Percentiles rank a stretch among this genome's conserved stretches.
phyloP scores from a whole-genome alignment of 2,797 vertebrate species.

The Notolabrus celidotus region DNA sequence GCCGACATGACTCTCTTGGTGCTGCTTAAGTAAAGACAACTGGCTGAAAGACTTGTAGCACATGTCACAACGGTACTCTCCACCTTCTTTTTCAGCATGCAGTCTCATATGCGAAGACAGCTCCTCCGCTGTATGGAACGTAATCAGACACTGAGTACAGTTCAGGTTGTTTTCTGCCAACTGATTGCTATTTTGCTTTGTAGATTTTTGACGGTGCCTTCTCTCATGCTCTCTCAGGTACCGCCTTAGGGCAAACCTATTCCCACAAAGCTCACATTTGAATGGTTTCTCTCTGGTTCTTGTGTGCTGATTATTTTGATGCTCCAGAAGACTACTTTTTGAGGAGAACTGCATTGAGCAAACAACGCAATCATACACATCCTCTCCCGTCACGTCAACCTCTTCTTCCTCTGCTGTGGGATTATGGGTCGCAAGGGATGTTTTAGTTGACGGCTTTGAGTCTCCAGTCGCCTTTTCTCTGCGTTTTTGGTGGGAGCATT shows the following conservation, averaged over 20 bases:
- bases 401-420: slow-evolving; percentile 77
- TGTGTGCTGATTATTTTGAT: slow-evolving; percentile 79
- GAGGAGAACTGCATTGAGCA: slow-evolving; percentile 82
- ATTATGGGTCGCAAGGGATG: slow-evolving; percentile 6
- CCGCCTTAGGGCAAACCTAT: slow-evolving; percentile 72
- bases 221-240: slow-evolving; percentile 79
- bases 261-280: slow-evolving; percentile 80
- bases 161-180: slow-evolving; percentile 29
- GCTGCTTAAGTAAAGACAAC: slow-evolving; percentile 74
- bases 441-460: slow-evolving; percentile 29
- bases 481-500: slow-evolving; percentile 61
- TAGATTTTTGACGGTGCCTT: slow-evolving; percentile 58
- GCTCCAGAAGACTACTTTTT: slow-evolving; percentile 78
- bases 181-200: slow-evolving; percentile 4
- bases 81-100: slow-evolving; percentile 72
- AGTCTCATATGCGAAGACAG: slow-evolving; percentile 76
- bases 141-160: slow-evolving; percentile 70
- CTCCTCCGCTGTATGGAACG: slow-evolving; percentile 63
- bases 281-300: slow-evolving; percentile 71
- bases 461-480: slow-evolving; percentile 15
- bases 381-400: slow-evolving; percentile 84
- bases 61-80: slow-evolving; percentile 85
- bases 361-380: slow-evolving; percentile 75
- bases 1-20: slow-evolving; percentile 87
- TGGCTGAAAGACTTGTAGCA: slow-evolving; percentile 85